Evolutionary conservation across 2,888 invertebrate genomes (phyloP).

Genomic region (Caenorhabditis japonica): DNA sequence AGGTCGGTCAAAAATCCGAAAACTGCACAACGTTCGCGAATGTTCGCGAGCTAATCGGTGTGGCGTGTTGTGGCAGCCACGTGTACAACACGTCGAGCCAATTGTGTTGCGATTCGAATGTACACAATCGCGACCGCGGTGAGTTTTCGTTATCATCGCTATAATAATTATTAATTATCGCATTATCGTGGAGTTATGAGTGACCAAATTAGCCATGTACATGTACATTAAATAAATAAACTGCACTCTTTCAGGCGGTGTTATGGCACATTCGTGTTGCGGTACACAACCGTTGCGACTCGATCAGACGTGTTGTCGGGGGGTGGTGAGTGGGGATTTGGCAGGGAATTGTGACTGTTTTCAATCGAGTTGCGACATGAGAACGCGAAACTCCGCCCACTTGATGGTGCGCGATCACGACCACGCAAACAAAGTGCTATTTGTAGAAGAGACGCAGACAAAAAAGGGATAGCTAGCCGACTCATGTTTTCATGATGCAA

Average conservation of each 20-base stretch:
- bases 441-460: too few relatives aligned
- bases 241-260: constrained; percentile 55
- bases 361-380: too few relatives aligned
- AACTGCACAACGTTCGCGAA: constrained; percentile 54
- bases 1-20: constrained; percentile 29
- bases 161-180: not conserved
- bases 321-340: constrained; percentile 62
- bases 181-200: constrained; percentile 14
- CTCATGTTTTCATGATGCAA: too few relatives aligned
- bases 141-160: not conserved
- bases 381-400: too few relatives aligned
- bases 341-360: not conserved
- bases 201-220: constrained; percentile 6
- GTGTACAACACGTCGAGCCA: constrained; percentile 72
- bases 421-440: too few relatives aligned
- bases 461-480: too few relatives aligned
- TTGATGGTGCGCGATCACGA: too few relatives aligned
- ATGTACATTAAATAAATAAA: constrained; percentile 42
- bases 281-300: constrained; percentile 70
- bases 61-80: constrained; percentile 68
- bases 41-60: constrained; percentile 64
- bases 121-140: constrained; percentile 47
- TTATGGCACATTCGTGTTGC: constrained; percentile 70
- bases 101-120: constrained; percentile 69
- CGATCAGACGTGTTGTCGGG: constrained; percentile 76